Percentiles rank a stretch among this genome's conserved stretches.
phyloP scores from a whole-genome alignment of 2,797 vertebrate genomes.

The Rhinophrynus dorsalis region DNA sequence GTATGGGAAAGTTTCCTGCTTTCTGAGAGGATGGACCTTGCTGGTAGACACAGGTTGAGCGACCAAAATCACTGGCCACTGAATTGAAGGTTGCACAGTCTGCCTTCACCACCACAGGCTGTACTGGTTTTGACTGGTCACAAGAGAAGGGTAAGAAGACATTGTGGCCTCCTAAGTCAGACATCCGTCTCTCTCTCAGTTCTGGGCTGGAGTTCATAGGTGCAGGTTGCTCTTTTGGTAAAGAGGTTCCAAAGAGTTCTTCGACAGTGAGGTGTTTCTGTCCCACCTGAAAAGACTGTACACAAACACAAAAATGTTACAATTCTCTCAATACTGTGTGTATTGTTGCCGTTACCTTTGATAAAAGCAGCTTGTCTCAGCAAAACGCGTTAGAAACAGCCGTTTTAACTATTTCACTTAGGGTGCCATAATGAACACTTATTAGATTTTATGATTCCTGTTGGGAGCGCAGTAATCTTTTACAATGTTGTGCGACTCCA shows the following conservation, averaged over 20 bases:
- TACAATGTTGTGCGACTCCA: too few relatives aligned
- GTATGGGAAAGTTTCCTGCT: slow-evolving; percentile 63
- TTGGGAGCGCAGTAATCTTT: too few relatives aligned
- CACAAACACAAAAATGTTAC: slow-evolving; percentile 33
- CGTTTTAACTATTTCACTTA: too few relatives aligned
- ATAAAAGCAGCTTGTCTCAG: too few relatives aligned
- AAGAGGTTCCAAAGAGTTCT: slow-evolving; percentile 90
- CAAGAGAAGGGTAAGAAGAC: slow-evolving; percentile 73
- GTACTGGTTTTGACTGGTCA: slow-evolving; percentile 69
- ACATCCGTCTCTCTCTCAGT: slow-evolving; percentile 63
- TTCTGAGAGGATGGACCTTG: slow-evolving; percentile 69
- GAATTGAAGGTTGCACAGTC: slow-evolving; percentile 63
- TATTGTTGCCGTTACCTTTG: too few relatives aligned
- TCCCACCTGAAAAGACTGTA: slow-evolving; percentile 75
- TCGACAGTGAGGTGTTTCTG: slow-evolving; percentile 96
- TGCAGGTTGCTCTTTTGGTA: slow-evolving; percentile 81
- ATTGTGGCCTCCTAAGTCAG: slow-evolving; percentile 66
- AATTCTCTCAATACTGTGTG: background rate
- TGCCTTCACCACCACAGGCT: slow-evolving; percentile 62
- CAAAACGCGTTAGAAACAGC: too few relatives aligned
- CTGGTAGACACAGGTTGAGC: slow-evolving; percentile 67
- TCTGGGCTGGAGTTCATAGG: slow-evolving; percentile 65
- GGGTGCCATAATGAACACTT: too few relatives aligned
- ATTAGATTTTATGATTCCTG: too few relatives aligned
- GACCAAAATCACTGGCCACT: slow-evolving; percentile 56